phyloP scores from a whole-genome alignment of 92 coral and sea anemone species.

The Micromussa lordhowensis region DNA sequence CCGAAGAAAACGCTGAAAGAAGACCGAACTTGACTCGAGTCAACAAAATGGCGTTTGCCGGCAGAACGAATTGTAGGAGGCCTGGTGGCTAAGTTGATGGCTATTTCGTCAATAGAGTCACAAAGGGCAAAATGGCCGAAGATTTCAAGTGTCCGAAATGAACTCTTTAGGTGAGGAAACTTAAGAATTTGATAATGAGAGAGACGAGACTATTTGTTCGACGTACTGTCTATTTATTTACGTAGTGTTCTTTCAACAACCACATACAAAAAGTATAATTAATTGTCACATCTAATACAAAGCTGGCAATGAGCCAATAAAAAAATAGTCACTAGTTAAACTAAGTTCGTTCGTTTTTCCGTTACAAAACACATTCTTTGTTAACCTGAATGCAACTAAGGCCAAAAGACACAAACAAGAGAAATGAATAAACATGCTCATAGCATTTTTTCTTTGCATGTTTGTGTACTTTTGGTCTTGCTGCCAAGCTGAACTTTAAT shows the following conservation, averaged over 20 bases:
- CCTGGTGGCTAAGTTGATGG: conserved; percentile 23
- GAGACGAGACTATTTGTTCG: background rate
- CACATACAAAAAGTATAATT: too few species aligned
- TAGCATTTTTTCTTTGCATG: too few species aligned
- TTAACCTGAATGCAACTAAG: too few species aligned
- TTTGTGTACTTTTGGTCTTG: too few species aligned
- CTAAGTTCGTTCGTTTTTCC: background rate
- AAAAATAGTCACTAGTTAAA: too few species aligned
- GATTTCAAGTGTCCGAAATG: background rate
- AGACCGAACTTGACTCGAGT: background rate
- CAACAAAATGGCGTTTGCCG: conserved; percentile 66
- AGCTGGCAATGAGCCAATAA: background rate
- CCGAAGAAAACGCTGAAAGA: conserved; percentile 16
- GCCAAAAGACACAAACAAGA: too few species aligned
- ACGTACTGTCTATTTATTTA: background rate
- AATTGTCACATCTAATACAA: too few species aligned
- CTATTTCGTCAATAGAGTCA: conserved; percentile 8
- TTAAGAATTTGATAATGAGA: background rate
- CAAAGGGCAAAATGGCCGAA: background rate
- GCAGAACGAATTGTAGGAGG: conserved; percentile 25
- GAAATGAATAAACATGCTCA: too few species aligned
- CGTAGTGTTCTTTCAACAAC: background rate
- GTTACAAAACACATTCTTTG: background rate
- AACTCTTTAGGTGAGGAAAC: background rate
- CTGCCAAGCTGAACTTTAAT: too few species aligned